Percentiles rank a stretch among this genome's conserved stretches.
These are phyloP conservation scores for Acanthurus tractus DNA, from an alignment of 2,797 vertebrate genomes.

Conservation along the genomic window DNA sequence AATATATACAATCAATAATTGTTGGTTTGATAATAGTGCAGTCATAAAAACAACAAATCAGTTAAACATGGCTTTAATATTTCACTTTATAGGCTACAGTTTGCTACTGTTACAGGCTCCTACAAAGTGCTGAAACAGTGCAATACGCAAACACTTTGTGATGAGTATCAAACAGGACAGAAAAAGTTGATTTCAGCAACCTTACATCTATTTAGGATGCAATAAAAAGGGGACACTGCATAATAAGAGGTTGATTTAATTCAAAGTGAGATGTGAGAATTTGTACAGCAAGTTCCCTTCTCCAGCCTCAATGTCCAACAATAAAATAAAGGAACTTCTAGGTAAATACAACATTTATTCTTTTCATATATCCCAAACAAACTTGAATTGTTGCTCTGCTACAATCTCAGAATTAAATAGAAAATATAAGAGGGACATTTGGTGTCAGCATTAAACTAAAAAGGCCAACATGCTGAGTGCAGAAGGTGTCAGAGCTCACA, in stretches of 20 bases:
- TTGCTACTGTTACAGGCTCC: neutral
- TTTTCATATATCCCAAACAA: neutral
- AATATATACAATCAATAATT: neutral
- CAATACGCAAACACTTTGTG: neutral
- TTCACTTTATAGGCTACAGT: too few relatives aligned
- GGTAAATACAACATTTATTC: neutral
- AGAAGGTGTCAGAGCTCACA: slow-evolving; percentile 71
- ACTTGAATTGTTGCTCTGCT: neutral
- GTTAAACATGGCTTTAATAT: too few relatives aligned
- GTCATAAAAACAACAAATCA: neutral
- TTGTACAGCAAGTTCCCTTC: neutral
- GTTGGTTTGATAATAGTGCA: neutral
- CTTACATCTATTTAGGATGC: neutral
- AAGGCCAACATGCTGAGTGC: slow-evolving; percentile 28
- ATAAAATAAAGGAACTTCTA: neutral
- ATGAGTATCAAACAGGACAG: neutral
- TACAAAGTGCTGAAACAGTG: neutral
- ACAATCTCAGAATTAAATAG: slow-evolving; percentile 17
- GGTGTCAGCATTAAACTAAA: slow-evolving; percentile 38
- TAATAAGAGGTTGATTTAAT: neutral
- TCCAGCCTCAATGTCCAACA: neutral
- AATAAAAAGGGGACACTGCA: neutral
- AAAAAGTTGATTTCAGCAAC: neutral
- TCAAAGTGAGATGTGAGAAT: neutral
- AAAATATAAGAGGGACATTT: slow-evolving; percentile 49